Evolutionary conservation across 2,888 invertebrate genomes (phyloP).

Genomic region (Caenorhabditis sp.): DNA sequence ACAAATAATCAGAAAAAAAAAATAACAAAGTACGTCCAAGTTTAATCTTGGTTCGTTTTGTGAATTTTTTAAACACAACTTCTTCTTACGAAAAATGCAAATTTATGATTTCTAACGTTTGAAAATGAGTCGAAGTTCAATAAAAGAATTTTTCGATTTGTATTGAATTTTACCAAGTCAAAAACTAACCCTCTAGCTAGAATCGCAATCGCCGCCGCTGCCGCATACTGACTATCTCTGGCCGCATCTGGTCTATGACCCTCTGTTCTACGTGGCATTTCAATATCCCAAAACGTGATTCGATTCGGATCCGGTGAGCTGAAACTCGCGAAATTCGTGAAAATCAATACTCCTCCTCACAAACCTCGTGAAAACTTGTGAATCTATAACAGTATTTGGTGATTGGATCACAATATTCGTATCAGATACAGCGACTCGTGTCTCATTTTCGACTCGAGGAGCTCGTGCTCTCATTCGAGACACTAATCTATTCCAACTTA

Average conservation of each 20-base stretch:
- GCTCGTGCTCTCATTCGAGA: constrained; percentile 26
- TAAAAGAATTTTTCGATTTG: background rate
- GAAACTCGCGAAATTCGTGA: background rate
- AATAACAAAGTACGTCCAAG: no score
- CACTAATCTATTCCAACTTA: constrained; percentile 29
- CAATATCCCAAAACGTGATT: constrained; percentile 48
- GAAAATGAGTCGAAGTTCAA: no score
- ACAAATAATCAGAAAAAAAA: no score
- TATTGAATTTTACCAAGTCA: background rate
- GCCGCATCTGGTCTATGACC: constrained; percentile 31
- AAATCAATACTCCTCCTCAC: background rate
- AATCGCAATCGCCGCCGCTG: constrained; percentile 49
- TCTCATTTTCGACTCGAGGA: constrained; percentile 24
- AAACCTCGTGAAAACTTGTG: constrained; percentile 22
- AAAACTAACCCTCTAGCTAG: constrained; percentile 36
- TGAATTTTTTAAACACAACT: no score
- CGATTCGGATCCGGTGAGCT: constrained; percentile 22
- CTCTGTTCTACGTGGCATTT: constrained; percentile 33
- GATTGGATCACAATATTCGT: constrained; percentile 50
- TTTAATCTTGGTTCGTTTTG: no score
- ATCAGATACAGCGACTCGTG: constrained; percentile 30
- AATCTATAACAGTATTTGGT: constrained; percentile 37
- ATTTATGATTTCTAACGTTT: no score
- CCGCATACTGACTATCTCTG: constrained; percentile 48
- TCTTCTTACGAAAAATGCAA: no score